Base-by-base conservation (phyloP, 30 jellyfish, hydroid and myxozoan genomes). In the Pelagia noctiluca region DNA sequence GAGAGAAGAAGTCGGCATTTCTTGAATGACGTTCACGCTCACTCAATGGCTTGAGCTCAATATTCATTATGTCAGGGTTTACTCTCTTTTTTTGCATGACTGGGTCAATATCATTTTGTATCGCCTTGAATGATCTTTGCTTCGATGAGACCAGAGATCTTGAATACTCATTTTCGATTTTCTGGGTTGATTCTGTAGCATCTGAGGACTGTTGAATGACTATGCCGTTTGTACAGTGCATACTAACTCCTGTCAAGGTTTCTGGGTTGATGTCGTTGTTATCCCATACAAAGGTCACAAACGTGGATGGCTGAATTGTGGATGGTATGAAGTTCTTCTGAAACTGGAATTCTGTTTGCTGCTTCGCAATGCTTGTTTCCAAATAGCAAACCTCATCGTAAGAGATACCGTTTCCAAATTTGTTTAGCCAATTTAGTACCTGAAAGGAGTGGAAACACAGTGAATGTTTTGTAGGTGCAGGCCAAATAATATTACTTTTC, bases 251-350 rank as follows among this genome's bases (percentile, higher is more conserved):
- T n/a, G n/a, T n/a, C n/a, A n/a, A n/a, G 0, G 87, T 75, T 38
- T 75, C 87, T 25, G 87, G 82, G 36, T 75, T 75, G 82, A 75
- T 75, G 53, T 75, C 87, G 54, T 75, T 75, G 36, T 75, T 75
- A 29, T 78, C 89, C 47, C 47, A 78, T 3, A 78, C 87, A 60
- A 54, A 78, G 4, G 89, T 78, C 12, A 33, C 89, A 60, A 57
- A 49, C 7, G 63, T 65, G 16, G 78, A 65, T 22, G 64, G 78
- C 16, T 65, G 64, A 11, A 65, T 16, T n/a, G 22, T 65, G 22
- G 29, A 10, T 31, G 57, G 57, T 5, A 42, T 16, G 16, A 42
- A 42, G 57, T 16, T 42, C 16, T 42, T 42, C 8, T 42, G 57
- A 42, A 5, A 8, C 16, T 42, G 57, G 12, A 42, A 5, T 42